Conservation (phyloP, 2,113 vertebrate species). For the Siphamia tubifer region DNA sequence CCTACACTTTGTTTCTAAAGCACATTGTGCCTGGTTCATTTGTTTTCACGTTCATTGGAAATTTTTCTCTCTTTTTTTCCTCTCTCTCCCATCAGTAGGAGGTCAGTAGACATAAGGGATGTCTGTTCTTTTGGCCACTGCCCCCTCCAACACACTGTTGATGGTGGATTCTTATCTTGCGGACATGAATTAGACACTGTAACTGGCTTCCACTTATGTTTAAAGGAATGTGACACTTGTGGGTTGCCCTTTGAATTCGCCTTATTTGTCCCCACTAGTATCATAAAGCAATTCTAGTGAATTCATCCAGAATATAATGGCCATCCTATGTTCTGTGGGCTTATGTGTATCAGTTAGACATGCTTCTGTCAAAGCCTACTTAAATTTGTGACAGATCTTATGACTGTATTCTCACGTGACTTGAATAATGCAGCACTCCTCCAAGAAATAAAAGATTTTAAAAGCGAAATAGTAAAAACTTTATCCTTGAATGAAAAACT, state of each 20-base stretch:
- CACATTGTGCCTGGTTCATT: constrained; percentile 22
- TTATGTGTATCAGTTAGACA: constrained; percentile 1
- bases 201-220: constrained; percentile 68
- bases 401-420: constrained; percentile 16
- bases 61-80: constrained; percentile 12
- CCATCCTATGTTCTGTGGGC: constrained; percentile 38
- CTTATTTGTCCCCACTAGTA: constrained; percentile 45
- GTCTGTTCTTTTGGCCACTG: constrained; percentile 73
- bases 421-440: not conserved
- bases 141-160: constrained; percentile 71
- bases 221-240: constrained; percentile 69
- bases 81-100: constrained; percentile 69
- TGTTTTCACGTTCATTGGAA: constrained; percentile 34
- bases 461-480: not conserved
- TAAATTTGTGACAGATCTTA: constrained; percentile 19
- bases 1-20: constrained; percentile 29
- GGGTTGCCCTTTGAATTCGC: constrained; percentile 57
- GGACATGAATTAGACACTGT: constrained; percentile 77
- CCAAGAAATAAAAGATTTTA: not conserved
- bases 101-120: constrained; percentile 77
- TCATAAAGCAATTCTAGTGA: constrained; percentile 47
- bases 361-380: constrained; percentile 31
- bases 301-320: constrained; percentile 55
- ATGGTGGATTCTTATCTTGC: constrained; percentile 73
- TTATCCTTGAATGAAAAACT: not conserved